Conservation (phyloP, 2,888 invertebrate species). For the Spilarctia lutea region DNA sequence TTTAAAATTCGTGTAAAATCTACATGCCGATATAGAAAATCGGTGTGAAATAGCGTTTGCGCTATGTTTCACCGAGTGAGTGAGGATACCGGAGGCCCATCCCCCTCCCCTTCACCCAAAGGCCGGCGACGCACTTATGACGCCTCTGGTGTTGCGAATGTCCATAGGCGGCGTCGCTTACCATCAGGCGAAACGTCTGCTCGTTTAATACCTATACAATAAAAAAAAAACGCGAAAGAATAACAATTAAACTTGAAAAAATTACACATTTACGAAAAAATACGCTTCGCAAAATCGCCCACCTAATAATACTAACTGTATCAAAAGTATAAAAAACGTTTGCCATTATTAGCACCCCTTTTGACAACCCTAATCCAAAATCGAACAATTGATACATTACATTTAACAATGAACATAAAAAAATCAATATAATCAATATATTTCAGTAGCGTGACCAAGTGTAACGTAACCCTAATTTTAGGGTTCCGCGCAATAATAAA, state of each 20-base stretch:
- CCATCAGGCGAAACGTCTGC: too few species aligned
- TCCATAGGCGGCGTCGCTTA: too few species aligned
- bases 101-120: too few species aligned
- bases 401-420: conserved; percentile 42
- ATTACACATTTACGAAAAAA: neutral
- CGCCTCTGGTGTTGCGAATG: too few species aligned
- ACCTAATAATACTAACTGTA: conserved; percentile 4
- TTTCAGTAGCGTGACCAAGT: conserved; percentile 38
- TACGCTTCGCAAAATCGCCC: neutral
- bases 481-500: conserved; percentile 24
- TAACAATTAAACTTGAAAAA: neutral
- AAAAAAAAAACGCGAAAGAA: too few species aligned
- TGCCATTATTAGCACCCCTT: conserved; percentile 30
- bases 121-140: too few species aligned
- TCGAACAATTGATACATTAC: conserved; percentile 48
- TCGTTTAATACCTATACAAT: too few species aligned
- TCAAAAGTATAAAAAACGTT: neutral
- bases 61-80: too few species aligned
- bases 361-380: conserved; percentile 59
- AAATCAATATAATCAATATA: conserved; percentile 59
- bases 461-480: conserved; percentile 27
- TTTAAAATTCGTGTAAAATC: neutral
- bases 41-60: too few species aligned
- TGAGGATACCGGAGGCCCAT: too few species aligned
- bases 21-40: too few species aligned